Percentiles rank a stretch among this genome's conserved stretches.
Conservation (phyloP, 2,888 invertebrate genomes). For the Nephrotoma guestfalica region DNA sequence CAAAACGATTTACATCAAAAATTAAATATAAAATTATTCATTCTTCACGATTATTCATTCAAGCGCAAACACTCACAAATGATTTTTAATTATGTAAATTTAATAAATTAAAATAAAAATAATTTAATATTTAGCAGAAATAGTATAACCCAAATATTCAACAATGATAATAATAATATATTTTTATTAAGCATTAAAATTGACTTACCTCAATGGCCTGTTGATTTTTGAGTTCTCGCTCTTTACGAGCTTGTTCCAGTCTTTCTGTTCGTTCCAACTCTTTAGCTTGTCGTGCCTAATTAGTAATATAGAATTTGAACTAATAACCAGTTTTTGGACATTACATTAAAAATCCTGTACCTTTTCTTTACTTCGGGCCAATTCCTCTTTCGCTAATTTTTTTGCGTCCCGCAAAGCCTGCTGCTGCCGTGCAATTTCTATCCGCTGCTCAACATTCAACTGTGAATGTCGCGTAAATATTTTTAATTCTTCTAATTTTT, state of each 20-base stretch:
- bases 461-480: constrained; percentile 45
- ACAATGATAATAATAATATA: neutral
- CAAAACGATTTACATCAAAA: neutral
- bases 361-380: constrained; percentile 39
- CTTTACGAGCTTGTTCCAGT: constrained; percentile 67
- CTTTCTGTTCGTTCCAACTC: constrained; percentile 68
- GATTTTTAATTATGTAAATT: neutral
- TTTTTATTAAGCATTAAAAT: neutral
- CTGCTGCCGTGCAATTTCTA: constrained; percentile 57
- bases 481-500: constrained; percentile 52
- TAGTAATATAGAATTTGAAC: neutral
- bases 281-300: constrained; percentile 26
- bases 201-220: constrained; percentile 69
- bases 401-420: constrained; percentile 64
- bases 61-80: neutral
- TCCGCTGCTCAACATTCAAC: constrained; percentile 58
- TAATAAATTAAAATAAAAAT: neutral
- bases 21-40: neutral
- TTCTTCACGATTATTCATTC: neutral
- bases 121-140: neutral
- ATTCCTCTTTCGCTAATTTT: constrained; percentile 51
- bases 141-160: neutral
- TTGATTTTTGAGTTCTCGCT: constrained; percentile 67
- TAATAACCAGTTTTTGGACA: neutral
- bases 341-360: constrained; percentile 16